Evolutionary conservation across 1,140 invertebrate genomes (phyloP), one percentile per base, ranked within the genome.

Genomic region (Solenopsis fugax): DNA sequence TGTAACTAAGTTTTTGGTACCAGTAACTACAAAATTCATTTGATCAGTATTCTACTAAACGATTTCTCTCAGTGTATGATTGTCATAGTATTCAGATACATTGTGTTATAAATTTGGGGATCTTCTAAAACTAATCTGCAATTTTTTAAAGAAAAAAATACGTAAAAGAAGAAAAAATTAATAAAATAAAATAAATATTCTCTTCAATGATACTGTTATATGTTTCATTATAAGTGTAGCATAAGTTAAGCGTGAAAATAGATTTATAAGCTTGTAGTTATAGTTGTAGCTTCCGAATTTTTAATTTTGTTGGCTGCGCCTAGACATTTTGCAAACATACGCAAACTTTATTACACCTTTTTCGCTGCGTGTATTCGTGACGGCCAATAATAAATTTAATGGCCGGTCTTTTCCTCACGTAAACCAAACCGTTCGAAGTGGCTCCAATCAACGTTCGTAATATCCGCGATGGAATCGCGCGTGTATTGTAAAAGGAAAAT

Each of bases 401-500:
- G n/a, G 48, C 18, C 13, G 18, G 10, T 48, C 34, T 41, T 81
- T 80, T 52, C 75, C 69, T 87, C 88, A 50, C 62, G 76, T 87
- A 67, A 84, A 67, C 56, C 37, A 50, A 87, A 75, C 80, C 69
- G 54, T 71, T 64, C 77, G 21, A 76, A 77, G 56, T 56, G 60
- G 29, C 24, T 52, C 54, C 73, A 86, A 89, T 89, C 84, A 21
- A 56, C 34, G 60, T 13, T 58, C 34, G 56, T 50, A 64, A 77
- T 71, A 45, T 85, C 62, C 10, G 50, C 62, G 45, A 71, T 50
- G 60, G 69, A 90, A 69, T 60, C 52, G 76, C 29, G 37, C 58
- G 82, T 29, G 77, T 69, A 69, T 72, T 86, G 80, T 78, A 76
- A 82, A 73, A 87, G 85, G 88, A 87, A 88, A 86, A 89, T 75